These are phyloP conservation scores for Patella ulyssiponensis DNA, from an alignment of 2,888 invertebrate genomes.

Conservation along the genomic window DNA sequence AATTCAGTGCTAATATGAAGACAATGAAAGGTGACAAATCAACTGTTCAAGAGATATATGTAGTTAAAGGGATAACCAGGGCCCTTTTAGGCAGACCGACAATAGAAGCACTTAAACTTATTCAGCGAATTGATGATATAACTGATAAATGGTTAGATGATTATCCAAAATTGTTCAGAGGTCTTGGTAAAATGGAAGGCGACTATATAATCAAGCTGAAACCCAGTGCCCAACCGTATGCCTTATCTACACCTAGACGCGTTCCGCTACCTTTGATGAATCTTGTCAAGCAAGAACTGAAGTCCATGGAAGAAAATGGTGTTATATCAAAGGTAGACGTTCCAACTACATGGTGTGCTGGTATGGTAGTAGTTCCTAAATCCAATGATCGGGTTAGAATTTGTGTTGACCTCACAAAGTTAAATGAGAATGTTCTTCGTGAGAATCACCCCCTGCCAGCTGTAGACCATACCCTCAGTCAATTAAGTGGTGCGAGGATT, in stretches of 20 bases:
- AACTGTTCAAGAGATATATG: too few species aligned
- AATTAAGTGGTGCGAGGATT: conserved; percentile 40
- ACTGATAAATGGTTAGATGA: neutral
- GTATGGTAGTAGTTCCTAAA: conserved; percentile 64
- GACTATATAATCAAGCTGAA: conserved; percentile 31
- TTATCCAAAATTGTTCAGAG: conserved; percentile 29
- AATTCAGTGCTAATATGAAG: too few species aligned
- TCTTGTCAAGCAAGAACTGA: conserved; percentile 60
- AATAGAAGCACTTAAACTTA: too few species aligned
- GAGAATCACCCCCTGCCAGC: conserved; percentile 26
- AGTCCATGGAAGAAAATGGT: conserved; percentile 47
- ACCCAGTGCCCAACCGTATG: conserved; percentile 51
- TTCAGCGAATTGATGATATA: neutral
- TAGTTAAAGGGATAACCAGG: too few species aligned
- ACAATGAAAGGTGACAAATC: too few species aligned
- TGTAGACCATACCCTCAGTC: too few species aligned
- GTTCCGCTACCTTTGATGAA: conserved; percentile 60
- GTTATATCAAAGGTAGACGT: conserved; percentile 59
- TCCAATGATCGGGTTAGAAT: conserved; percentile 28
- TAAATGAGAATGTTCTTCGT: conserved; percentile 32
- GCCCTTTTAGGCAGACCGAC: too few species aligned
- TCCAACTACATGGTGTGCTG: conserved; percentile 66
- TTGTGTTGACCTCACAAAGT: conserved; percentile 34
- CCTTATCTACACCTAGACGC: conserved; percentile 55
- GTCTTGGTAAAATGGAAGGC: conserved; percentile 34